A percentile compares a stretch with the other conserved stretches of the same genome.
Evolutionary conservation across 1,140 invertebrate genomes (phyloP).

Genomic region (Gyrodactylus bullatarudis): DNA sequence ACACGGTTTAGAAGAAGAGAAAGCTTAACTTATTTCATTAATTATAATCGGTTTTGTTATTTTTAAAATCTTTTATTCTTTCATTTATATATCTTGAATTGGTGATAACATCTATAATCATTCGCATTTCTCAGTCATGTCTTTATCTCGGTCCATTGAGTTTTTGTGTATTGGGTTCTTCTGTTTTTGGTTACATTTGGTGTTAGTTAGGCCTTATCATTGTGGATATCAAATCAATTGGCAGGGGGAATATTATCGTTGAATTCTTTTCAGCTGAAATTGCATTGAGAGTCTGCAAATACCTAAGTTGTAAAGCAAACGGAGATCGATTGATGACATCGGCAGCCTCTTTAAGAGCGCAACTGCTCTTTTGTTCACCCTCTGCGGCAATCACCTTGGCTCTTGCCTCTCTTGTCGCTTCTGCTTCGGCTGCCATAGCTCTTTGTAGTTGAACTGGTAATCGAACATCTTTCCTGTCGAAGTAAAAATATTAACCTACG

Average conservation of each 20-base stretch:
- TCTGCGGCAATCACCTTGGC: slow-evolving; percentile 19
- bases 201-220: neutral
- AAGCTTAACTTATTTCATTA: neutral
- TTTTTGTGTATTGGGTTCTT: too few relatives aligned
- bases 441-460: slow-evolving; percentile 44
- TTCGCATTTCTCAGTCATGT: too few relatives aligned
- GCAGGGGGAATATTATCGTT: slow-evolving; percentile 68
- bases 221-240: slow-evolving; percentile 29
- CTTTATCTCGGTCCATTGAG: too few relatives aligned
- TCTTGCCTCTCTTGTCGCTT: slow-evolving; percentile 14
- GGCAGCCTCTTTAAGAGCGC: slow-evolving; percentile 51
- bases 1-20: neutral
- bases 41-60: too few relatives aligned
- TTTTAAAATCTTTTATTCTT: too few relatives aligned
- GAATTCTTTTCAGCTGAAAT: slow-evolving; percentile 84
- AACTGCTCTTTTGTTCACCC: slow-evolving; percentile 29
- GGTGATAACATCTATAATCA: too few relatives aligned
- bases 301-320: slow-evolving; percentile 39
- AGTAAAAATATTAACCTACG: too few relatives aligned
- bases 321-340: slow-evolving; percentile 43
- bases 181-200: too few relatives aligned
- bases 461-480: slow-evolving; percentile 46
- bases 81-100: too few relatives aligned
- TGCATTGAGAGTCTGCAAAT: slow-evolving; percentile 47
- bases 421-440: slow-evolving; percentile 17